Base-by-base conservation (phyloP, 2,888 invertebrate genomes). In the Erynnis tages region DNA sequence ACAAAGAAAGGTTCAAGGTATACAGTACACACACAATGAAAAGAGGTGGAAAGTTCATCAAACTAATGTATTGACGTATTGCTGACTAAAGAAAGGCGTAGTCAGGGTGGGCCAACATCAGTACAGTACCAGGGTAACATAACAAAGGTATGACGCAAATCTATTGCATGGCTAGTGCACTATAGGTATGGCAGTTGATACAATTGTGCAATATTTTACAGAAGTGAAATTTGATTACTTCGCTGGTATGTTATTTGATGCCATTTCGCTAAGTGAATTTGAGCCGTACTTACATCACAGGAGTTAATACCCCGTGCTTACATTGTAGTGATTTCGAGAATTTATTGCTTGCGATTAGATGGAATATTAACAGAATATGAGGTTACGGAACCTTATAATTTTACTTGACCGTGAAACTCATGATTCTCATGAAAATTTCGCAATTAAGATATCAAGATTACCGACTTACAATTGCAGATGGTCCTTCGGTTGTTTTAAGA, bases 151-250 rank as follows among this genome's bases (percentile, higher is more conserved):
- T 32, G 11, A 27, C 27, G 49, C 21, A 27, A 35, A 19, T 4
- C 27, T 7, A 41, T 41, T 34, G 32, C 41, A 19, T 11, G 11
- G 23, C 14, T 10, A 2, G 49, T 25, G 16, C n/a, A n/a, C n/a
- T n/a, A n/a, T n/a, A n/a, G n/a, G n/a, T n/a, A n/a, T n/a, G n/a
- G 25, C 10, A 34, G 16, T 17, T 41, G 30, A 32, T 43, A 41
- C 40, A 34, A 43, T 49, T 43, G 34, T 43, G 41, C 34, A 43
- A 49, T 49, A 23, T 17, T 46, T 46, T 46, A 37, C 27, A 34
- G 16, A 45, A 53, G 54, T 55, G 54, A 54, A 53, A 55, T 56
- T 56, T 56, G 55, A 55, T 55, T 55, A 44, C 41, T 25, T 49
- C 7, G 40, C 23, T 21, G 45, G 47, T 47, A 25, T 49, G 40